Percentiles rank a stretch among this genome's conserved stretches.
phyloP scores from a whole-genome alignment of 2,797 vertebrate species.

The Graptemys geographica region DNA sequence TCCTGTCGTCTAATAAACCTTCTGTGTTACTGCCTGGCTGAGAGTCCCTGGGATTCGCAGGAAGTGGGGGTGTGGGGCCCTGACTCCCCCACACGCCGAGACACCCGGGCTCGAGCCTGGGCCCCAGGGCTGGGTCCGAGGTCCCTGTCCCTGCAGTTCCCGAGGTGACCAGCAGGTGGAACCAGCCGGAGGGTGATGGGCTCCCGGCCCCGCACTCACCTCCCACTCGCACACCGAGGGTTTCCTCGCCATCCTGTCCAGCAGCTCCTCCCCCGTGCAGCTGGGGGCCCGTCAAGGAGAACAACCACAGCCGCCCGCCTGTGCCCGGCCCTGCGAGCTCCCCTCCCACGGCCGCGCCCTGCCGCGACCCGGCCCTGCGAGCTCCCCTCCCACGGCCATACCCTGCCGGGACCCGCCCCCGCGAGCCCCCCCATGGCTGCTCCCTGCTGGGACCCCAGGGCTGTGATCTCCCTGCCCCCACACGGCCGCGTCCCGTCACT shows the following conservation, averaged over 20 bases:
- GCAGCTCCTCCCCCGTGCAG: conserved; percentile 92
- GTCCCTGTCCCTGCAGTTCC: accelerated
- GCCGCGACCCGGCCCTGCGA: too few species aligned
- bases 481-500: neutral
- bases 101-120: neutral
- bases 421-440: too few species aligned
- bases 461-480: neutral
- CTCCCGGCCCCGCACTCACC: conserved; percentile 81
- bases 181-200: neutral
- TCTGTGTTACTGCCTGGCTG: too few species aligned
- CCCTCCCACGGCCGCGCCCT: too few species aligned
- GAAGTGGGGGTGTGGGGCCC: too few species aligned
- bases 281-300: conserved; percentile 87
- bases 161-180: neutral
- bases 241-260: conserved; percentile 92
- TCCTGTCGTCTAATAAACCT: too few species aligned
- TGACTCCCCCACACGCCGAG: too few species aligned
- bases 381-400: neutral
- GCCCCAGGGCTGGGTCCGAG: accelerated
- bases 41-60: too few species aligned
- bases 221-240: conserved; percentile 91
- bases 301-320: neutral
- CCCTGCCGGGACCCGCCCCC: too few species aligned
- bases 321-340: too few species aligned
- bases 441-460: accelerated